These are phyloP conservation scores for Polia nebulosa DNA, from an alignment of 2,888 invertebrate species.

Conservation along the genomic window DNA sequence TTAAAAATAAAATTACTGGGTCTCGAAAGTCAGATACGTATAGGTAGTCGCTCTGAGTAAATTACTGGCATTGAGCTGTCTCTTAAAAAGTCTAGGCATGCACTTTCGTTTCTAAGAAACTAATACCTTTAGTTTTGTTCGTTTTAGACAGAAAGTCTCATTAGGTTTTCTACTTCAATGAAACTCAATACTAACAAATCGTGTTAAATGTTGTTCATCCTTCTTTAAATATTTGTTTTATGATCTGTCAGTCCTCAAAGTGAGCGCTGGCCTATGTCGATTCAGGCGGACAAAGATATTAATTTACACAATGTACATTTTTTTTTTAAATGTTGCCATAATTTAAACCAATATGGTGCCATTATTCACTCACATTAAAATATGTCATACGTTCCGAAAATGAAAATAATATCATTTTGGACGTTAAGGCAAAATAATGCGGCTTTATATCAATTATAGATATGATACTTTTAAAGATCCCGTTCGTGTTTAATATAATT, in stretches of 20 bases:
- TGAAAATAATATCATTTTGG: not conserved
- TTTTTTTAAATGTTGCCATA: not conserved
- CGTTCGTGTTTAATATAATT: not conserved
- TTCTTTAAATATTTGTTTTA: not conserved
- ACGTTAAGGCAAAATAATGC: not conserved
- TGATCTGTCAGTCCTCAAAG: not conserved
- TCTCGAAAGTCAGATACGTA: not conserved
- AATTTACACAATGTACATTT: not conserved
- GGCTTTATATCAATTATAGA: not conserved
- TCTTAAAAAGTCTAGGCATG: not conserved
- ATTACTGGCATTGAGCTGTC: not conserved
- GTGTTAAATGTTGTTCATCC: slow-evolving; percentile 1
- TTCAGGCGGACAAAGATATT: not conserved
- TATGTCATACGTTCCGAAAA: not conserved
- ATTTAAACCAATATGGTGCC: not conserved
- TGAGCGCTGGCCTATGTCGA: not conserved
- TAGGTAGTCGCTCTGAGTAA: not conserved
- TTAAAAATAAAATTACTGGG: not conserved
- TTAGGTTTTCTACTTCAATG: not conserved
- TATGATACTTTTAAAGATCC: not conserved
- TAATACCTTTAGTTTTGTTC: not conserved
- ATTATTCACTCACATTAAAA: not conserved
- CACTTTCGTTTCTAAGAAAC: not conserved
- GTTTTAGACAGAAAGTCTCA: not conserved
- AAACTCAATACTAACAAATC: slow-evolving; percentile 9